Evolutionary conservation across 1,140 invertebrate species (phyloP).

Genomic region (Orussus abietinus): DNA sequence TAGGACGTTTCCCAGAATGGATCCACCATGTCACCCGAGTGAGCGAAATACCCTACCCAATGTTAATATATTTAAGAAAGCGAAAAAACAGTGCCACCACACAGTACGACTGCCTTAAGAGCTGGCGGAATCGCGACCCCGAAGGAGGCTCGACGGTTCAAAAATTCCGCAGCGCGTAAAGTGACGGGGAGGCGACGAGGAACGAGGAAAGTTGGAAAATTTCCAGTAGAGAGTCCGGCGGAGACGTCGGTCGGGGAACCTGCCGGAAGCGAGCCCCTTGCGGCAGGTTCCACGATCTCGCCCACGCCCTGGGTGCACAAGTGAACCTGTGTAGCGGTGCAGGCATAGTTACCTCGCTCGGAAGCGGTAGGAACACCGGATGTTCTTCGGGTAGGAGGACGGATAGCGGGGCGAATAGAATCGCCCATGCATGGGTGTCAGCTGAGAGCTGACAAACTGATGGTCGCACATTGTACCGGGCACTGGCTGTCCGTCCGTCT

Average conservation of each 20-base stretch:
- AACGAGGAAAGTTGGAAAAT: constrained; percentile 46
- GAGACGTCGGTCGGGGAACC: constrained; percentile 13
- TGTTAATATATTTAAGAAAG: no score
- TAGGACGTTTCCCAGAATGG: no score
- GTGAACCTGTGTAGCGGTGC: not conserved
- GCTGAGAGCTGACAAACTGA: constrained; percentile 67
- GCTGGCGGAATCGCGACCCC: no score
- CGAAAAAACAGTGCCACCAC: no score
- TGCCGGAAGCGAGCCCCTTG: no score
- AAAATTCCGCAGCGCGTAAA: constrained; percentile 39
- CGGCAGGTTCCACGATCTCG: no score
- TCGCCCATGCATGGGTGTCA: constrained; percentile 62
- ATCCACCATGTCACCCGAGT: no score
- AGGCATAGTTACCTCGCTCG: constrained; percentile 61
- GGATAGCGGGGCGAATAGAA: constrained; percentile 83
- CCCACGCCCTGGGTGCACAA: constrained; percentile 3
- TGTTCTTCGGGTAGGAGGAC: constrained; percentile 76
- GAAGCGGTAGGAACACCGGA: constrained; percentile 76
- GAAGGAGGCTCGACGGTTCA: constrained; percentile 16
- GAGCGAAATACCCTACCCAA: no score
- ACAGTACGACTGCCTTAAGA: no score
- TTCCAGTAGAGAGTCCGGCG: constrained; percentile 30
- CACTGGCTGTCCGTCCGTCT: constrained; percentile 67
- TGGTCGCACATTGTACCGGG: constrained; percentile 73
- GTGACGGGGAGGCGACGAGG: constrained; percentile 40